Evolutionary conservation across 2,113 vertebrate species (phyloP).

Genomic region (Chionodraco myersi): DNA sequence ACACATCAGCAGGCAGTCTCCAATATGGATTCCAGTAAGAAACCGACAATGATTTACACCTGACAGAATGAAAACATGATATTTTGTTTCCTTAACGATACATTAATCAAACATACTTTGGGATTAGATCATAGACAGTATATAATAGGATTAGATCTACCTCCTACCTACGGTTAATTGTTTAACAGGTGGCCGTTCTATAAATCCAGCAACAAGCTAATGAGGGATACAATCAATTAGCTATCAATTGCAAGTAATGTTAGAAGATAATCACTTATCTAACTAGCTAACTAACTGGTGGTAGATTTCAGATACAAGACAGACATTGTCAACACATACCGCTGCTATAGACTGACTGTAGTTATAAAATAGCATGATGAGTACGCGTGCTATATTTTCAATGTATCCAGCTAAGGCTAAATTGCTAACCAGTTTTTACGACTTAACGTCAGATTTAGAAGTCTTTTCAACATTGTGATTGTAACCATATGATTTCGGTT

Average conservation of each 20-base stretch:
- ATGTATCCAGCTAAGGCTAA: background rate
- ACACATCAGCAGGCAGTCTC: conserved; percentile 96
- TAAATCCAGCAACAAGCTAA: conserved; percentile 30
- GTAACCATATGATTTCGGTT: background rate
- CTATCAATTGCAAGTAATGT: background rate
- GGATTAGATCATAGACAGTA: background rate
- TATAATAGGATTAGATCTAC: background rate
- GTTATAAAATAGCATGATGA: background rate
- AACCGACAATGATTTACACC: conserved; percentile 91
- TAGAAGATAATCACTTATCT: conserved; percentile 10
- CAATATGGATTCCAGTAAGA: conserved; percentile 96
- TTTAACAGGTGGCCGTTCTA: conserved; percentile 30
- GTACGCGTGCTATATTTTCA: background rate
- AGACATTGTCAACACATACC: background rate
- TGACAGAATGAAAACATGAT: conserved; percentile 90
- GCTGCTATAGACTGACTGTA: background rate
- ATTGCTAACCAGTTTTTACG: background rate
- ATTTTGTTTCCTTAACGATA: conserved; percentile 52
- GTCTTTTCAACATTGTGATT: background rate
- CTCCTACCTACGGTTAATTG: background rate
- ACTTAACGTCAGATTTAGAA: background rate
- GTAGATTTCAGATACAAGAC: background rate
- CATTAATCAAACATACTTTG: background rate
- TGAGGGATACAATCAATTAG: background rate
- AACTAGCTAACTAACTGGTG: background rate